Conservation (phyloP, 2,888 invertebrate genomes). For the Parnassius mnemosyne region DNA sequence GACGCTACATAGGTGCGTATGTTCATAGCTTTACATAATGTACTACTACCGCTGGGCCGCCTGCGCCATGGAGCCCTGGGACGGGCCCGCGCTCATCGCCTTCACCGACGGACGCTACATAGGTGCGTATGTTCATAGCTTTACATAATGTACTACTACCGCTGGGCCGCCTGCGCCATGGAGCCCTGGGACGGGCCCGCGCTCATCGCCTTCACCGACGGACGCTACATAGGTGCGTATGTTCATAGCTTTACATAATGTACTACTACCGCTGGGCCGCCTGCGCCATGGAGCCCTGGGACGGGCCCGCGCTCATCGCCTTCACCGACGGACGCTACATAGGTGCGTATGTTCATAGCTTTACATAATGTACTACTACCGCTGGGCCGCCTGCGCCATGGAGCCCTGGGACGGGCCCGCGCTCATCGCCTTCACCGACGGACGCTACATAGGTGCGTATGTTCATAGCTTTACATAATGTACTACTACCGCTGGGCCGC, state of each 20-base stretch:
- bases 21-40: not conserved
- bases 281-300: conserved; percentile 99
- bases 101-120: conserved; percentile 99
- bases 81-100: conserved; percentile 97
- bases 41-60: conserved; percentile 98
- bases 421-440: conserved; percentile 97
- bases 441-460: conserved; percentile 91
- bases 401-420: conserved; percentile 99
- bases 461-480: not conserved
- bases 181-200: conserved; percentile 99
- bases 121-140: conserved; percentile 69
- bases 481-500: conserved; percentile 98
- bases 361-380: conserved; percentile 86
- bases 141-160: conserved; percentile 86
- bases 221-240: conserved; percentile 91
- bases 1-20: conserved; percentile 91
- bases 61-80: conserved; percentile 99
- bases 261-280: conserved; percentile 98
- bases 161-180: conserved; percentile 98
- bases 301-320: conserved; percentile 97
- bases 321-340: conserved; percentile 99
- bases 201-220: conserved; percentile 97
- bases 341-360: conserved; percentile 69
- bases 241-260: not conserved
- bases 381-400: conserved; percentile 98